Evolutionary conservation across 2,797 vertebrate species (phyloP), one percentile per base, ranked within the genome.

Genomic region (Parauchenoglanis punctatus): DNA sequence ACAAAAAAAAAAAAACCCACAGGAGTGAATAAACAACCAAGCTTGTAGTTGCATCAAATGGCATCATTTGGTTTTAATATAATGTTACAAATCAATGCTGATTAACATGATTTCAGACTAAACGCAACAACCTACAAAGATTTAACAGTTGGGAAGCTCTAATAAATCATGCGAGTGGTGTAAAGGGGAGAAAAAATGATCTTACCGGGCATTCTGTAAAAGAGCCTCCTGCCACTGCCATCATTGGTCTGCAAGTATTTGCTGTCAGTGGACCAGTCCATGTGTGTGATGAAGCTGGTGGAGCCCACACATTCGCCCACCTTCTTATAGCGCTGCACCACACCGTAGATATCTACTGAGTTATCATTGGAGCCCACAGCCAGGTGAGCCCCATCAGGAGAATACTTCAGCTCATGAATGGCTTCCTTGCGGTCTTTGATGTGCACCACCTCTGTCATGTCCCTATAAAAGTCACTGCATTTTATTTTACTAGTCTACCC

Each of bases 361-460:
- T 97, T 97, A 87, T 99, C 98, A 87, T 99, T 99, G 91, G 98
- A 99, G 77, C 98, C 99, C 87, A 99, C 98, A 68, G 99, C 97
- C 93, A 99, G 95, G 91, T 97, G 97, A 81, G 95, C 95, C 46
- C 99, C 99, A 87, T 99, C 99, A 31, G 98, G 97, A 84, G 99
- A 99, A 91, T 99, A 99, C 94, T 99, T 99, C 89, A 99, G 95
- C 93, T 99, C 98, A 88, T 99, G 98, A 92, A 99, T 98, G 89
- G 98, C 98, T 94, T 99, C 98, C 92, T 99, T 99, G 93, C 98
- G 96, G 94, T 99, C 99, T 95, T 99, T 99, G 94, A 99, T 96
- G 95, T 99, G 98, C 87, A 99, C 98, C 93, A 99, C 99, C 94
- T 99, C 99, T 12, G 98, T 99, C 99, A 99, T 99, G 94, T 99